Base-by-base conservation (phyloP, 23 tunicate species). In the Clavelina lepadiformis region DNA sequence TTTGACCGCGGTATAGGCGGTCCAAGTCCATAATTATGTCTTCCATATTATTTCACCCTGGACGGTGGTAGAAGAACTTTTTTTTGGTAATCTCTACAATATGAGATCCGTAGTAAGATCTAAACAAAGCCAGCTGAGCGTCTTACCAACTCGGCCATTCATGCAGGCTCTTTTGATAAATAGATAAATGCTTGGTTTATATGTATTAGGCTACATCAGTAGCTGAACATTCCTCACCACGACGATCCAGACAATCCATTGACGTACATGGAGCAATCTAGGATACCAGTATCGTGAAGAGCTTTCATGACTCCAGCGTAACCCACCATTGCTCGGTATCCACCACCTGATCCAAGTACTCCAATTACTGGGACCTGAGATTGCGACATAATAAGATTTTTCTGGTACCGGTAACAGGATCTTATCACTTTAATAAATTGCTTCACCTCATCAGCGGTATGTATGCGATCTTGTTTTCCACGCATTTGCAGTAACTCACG, bases 341-440 rank as follows among this genome's bases (percentile, higher is more conserved):
- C 96, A 2, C 96, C 96, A 15, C 96, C 96, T 1, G 96, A 87
- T 28, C 96, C 96, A 30, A 87, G 25, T 5, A 87, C 59, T 0
- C 82, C 96, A 28, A 87, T 67, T 27, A 82, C 73, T 0, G 96
- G 96, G 21, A 77, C 74, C 77, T 87, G 34, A 38, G 55, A 52
- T 15, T n/a, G n/a, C n/a, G n/a, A n/a, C 31, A n/a, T n/a, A n/a
- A n/a, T n/a, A n/a, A n/a, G 20, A n/a, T 46, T n/a, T 0, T n/a
- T n/a, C 20, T n/a, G 20, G 20, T 19, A 19, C 19, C 20, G 20
- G 19, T 46, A 20, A 46, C 18, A 18, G 50, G 19, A n/a, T 46
- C 51, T 46, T n/a, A 20, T 46, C 0, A 19, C 19, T 13, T 13
- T 44, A n/a, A n/a, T n/a, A n/a, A n/a, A n/a, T n/a, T n/a, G n/a